Evolutionary conservation across 92 coral and sea anemone species (phyloP).

Genomic region (Pocillopora meandrina): DNA sequence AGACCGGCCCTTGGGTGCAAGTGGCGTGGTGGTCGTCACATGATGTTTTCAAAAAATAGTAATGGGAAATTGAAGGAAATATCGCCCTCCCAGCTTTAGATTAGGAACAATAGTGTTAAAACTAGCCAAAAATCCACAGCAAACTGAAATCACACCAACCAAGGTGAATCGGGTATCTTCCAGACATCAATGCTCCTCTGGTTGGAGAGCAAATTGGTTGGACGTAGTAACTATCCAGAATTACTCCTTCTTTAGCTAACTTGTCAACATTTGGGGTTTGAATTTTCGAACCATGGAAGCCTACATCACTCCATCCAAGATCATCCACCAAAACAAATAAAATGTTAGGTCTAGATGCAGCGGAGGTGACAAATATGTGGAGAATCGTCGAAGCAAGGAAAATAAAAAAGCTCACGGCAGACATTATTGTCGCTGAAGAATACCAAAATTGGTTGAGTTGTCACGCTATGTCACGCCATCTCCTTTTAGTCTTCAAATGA

Average conservation of each 20-base stretch:
- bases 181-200: conserved; percentile 63
- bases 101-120: not conserved
- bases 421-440: not conserved
- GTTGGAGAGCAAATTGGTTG: conserved; percentile 79
- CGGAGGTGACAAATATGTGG: conserved; percentile 4
- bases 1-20: too few relatives aligned
- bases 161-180: conserved; percentile 73
- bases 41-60: too few relatives aligned
- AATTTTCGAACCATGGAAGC: conserved; percentile 60
- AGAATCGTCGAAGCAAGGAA: not conserved
- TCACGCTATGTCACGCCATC: not conserved
- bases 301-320: conserved; percentile 75
- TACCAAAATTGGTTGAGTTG: not conserved
- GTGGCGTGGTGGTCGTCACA: too few relatives aligned
- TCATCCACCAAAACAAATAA: conserved; percentile 62
- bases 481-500: too few relatives aligned
- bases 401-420: too few relatives aligned
- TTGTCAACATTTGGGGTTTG: conserved; percentile 61
- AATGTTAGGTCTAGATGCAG: conserved; percentile 41
- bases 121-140: not conserved
- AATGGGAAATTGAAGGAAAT: too few relatives aligned
- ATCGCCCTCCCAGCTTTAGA: not conserved
- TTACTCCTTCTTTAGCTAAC: conserved; percentile 61
- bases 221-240: conserved; percentile 61
- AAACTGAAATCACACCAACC: conserved; percentile 30